phyloP scores from a whole-genome alignment of 2,113 vertebrate species.

The Lepidiolamprologus cunningtoni region DNA sequence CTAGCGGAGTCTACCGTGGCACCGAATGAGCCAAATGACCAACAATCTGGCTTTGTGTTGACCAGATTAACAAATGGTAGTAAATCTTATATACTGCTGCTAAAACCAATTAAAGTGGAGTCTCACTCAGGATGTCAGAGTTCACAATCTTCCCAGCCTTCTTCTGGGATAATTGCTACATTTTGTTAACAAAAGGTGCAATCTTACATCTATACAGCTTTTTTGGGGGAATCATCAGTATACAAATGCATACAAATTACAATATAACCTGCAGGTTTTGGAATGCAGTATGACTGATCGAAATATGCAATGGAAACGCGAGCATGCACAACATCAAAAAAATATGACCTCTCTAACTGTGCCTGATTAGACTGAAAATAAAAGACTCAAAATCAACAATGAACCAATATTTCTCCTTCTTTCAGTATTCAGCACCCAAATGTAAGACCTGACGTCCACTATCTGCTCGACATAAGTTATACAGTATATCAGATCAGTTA shows the following conservation, averaged over 20 bases:
- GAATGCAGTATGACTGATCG: rapidly evolving
- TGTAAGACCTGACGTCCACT: not conserved
- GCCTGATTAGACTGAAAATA: not conserved
- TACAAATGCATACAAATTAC: not conserved
- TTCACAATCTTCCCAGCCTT: not conserved
- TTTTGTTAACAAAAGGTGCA: not conserved
- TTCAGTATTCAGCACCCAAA: not conserved
- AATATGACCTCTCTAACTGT: not conserved
- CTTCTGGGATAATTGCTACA: not conserved
- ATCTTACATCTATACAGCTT: not conserved
- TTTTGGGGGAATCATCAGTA: not conserved
- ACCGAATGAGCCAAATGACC: not conserved
- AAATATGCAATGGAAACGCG: rapidly evolving
- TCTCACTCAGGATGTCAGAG: not conserved
- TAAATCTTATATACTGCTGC: not conserved
- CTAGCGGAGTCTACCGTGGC: not conserved
- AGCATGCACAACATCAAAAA: not conserved
- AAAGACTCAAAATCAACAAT: not conserved
- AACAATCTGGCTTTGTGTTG: not conserved
- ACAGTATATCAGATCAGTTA: slow-evolving; percentile 24
- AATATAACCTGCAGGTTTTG: not conserved
- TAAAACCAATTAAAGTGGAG: not conserved
- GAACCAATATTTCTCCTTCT: not conserved
- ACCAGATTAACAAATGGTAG: not conserved
- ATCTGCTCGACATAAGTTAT: rapidly evolving